Percentiles rank a stretch among this genome's conserved stretches.
Evolutionary conservation across 2,797 vertebrate species (phyloP).

Genomic region (Lithobates sylvaticus): DNA sequence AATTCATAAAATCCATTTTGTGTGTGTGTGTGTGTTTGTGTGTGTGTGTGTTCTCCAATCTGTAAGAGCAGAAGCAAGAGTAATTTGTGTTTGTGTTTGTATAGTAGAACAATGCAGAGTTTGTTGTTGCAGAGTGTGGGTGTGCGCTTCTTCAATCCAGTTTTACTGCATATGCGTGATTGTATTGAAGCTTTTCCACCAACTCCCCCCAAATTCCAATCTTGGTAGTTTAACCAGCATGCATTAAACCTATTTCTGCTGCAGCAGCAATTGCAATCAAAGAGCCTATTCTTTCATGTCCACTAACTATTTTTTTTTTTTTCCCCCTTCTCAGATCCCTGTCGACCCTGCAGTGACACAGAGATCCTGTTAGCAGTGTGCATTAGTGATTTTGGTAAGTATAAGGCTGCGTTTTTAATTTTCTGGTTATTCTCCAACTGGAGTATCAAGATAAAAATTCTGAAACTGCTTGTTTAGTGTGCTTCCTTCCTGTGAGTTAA

Average conservation of each 20-base stretch:
- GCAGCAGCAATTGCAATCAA: background rate
- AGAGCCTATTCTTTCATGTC: conserved; percentile 1
- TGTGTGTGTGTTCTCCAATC: too few relatives aligned
- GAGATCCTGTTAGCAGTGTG: conserved; percentile 94
- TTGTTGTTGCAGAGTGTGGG: background rate
- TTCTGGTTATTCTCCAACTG: too few relatives aligned
- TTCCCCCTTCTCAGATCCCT: conserved; percentile 80
- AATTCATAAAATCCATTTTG: too few relatives aligned
- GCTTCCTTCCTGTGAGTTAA: too few relatives aligned
- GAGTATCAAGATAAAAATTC: too few relatives aligned
- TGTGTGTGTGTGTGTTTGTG: too few relatives aligned
- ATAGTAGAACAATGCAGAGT: background rate
- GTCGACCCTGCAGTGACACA: conserved; percentile 90
- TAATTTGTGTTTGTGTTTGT: conserved; percentile 21
- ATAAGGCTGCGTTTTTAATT: background rate
- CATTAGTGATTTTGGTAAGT: conserved; percentile 96
- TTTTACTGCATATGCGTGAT: background rate
- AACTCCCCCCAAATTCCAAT: conserved; percentile 23
- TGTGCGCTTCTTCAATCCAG: background rate
- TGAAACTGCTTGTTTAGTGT: too few relatives aligned
- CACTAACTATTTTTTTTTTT: conserved; percentile 15
- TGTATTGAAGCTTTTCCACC: conserved; percentile 11
- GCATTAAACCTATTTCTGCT: background rate
- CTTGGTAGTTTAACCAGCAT: background rate
- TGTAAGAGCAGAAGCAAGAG: background rate